phyloP scores from a whole-genome alignment of 2,888 invertebrate genomes.

The Ormyrus thymus region DNA sequence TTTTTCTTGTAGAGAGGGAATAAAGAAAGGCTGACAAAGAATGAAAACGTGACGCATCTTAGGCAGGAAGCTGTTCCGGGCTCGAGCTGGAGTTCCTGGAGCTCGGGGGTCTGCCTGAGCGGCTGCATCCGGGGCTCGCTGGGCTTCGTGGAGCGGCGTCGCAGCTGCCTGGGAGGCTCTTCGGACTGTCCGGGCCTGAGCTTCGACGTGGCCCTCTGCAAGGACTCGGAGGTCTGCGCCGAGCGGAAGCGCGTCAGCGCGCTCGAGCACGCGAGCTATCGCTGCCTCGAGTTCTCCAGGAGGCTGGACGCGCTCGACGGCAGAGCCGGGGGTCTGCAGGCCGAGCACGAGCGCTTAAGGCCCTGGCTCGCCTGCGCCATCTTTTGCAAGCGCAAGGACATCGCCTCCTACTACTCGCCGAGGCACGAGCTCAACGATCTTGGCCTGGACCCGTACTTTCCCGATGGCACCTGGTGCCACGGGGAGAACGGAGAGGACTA shows the following conservation, averaged over 20 bases:
- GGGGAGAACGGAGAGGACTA: conserved; percentile 80
- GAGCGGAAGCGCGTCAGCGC: conserved; percentile 24
- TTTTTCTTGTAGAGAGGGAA: no score
- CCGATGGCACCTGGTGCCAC: conserved; percentile 89
- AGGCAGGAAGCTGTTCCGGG: no score
- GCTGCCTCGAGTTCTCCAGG: conserved; percentile 81
- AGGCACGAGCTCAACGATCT: conserved; percentile 85
- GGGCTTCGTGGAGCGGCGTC: conserved; percentile 79
- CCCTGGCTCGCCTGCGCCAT: conserved; percentile 89
- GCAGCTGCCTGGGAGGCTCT: conserved; percentile 75
- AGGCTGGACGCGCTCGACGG: conserved; percentile 76
- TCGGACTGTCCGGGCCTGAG: conserved; percentile 74
- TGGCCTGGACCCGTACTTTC: conserved; percentile 82
- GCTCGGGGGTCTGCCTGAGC: conserved; percentile 79
- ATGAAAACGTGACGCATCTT: no score
- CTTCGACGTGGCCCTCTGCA: conserved; percentile 76
- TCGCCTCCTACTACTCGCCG: conserved; percentile 85
- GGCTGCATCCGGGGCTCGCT: conserved; percentile 81
- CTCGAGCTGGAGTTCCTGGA: conserved; percentile 82
- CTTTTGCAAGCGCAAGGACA: conserved; percentile 82
- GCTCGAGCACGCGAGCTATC: conserved; percentile 79
- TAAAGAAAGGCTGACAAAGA: no score
- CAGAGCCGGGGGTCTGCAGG: conserved; percentile 83
- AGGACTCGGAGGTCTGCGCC: conserved; percentile 80
- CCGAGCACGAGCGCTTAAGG: conserved; percentile 83